Evolutionary conservation across 2,113 vertebrate genomes (phyloP), one percentile per base, ranked within the genome.

Genomic region (Vulpes vulpes): DNA sequence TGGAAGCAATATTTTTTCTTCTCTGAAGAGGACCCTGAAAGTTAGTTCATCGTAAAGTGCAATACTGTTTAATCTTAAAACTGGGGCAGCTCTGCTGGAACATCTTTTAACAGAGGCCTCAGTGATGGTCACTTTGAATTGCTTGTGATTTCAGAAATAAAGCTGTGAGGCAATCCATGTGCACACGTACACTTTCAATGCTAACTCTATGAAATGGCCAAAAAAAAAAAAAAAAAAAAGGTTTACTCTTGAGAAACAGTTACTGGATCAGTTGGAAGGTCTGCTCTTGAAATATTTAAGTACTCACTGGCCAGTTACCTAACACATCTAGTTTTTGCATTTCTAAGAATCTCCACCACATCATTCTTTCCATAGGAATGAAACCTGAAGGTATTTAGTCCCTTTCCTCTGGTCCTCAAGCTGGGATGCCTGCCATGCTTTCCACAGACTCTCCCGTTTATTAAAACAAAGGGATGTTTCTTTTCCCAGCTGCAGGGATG

Each of bases 21-120:
- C 95, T 98, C 98, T 97, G 97, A 98, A 97, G 97, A 98, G 96
- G 89, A 98, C 92, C 96, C 97, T 98, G 96, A 98, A 98, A 98
- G 97, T 98, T 97, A 98, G 95, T 98, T 98, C 97, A 98, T 94
- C 97, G 98, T 98, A 96, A 98, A 99, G 98, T 99, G 99, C 99
- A 99, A 98, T 99, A 99, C 94, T 98, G 98, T 98, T 98, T 98
- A 98, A 98, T 98, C 97, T 87, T 97, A 35, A 95, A 97, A 93
- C 96, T 97, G 98, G 97, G 98, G 98, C 98, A 98, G 97, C 96
- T 98, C 97, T 98, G 94, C 97, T 98, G 94, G 82, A 97, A 98
- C 97, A 98, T 94, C 97, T 91, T 76, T 78, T 93, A 96, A 96
- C 76, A 97, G 98, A 98, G 98, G 98, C 96, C 97, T 11, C 89